Percentiles rank a stretch among this genome's conserved stretches.
Conservation (phyloP, 2,113 vertebrate species). For the Phoxinus phoxinus region DNA sequence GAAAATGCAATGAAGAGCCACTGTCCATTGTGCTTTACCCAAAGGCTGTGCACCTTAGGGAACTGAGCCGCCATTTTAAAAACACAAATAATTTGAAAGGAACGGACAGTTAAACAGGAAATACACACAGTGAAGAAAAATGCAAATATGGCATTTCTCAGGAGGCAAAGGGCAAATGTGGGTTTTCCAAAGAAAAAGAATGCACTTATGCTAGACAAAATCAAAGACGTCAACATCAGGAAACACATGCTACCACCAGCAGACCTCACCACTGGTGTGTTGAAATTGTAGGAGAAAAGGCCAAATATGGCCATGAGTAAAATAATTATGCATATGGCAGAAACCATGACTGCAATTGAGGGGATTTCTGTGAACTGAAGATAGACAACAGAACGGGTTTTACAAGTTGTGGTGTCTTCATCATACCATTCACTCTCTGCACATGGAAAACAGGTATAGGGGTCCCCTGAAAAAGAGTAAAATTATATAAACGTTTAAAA, state of each 20-base stretch:
- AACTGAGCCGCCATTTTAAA: conserved; percentile 83
- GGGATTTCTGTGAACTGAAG: conserved; percentile 69
- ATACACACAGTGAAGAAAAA: conserved; percentile 79
- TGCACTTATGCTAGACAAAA: conserved; percentile 71
- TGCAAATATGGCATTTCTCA: conserved; percentile 70
- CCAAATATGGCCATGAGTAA: conserved; percentile 61
- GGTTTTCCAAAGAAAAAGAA: conserved; percentile 82
- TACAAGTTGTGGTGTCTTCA: conserved; percentile 73
- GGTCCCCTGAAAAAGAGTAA: conserved; percentile 65
- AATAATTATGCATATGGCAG: conserved; percentile 61
- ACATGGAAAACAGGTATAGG: conserved; percentile 76
- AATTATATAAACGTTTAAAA: background rate
- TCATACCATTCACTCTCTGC: conserved; percentile 77
- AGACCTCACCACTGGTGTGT: conserved; percentile 84
- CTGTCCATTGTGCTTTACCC: conserved; percentile 78
- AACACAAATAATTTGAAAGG: conserved; percentile 85
- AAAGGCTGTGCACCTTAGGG: conserved; percentile 73
- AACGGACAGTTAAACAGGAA: conserved; percentile 79
- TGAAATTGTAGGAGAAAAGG: conserved; percentile 75
- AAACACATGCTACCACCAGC: conserved; percentile 84
- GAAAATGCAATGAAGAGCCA: conserved; percentile 69
- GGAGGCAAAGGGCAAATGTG: conserved; percentile 62
- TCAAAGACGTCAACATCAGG: conserved; percentile 80
- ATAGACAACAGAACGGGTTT: conserved; percentile 69
- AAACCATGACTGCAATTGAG: conserved; percentile 68